phyloP scores from a whole-genome alignment of 2,797 vertebrate genomes.

The Etheostoma perlongum region DNA sequence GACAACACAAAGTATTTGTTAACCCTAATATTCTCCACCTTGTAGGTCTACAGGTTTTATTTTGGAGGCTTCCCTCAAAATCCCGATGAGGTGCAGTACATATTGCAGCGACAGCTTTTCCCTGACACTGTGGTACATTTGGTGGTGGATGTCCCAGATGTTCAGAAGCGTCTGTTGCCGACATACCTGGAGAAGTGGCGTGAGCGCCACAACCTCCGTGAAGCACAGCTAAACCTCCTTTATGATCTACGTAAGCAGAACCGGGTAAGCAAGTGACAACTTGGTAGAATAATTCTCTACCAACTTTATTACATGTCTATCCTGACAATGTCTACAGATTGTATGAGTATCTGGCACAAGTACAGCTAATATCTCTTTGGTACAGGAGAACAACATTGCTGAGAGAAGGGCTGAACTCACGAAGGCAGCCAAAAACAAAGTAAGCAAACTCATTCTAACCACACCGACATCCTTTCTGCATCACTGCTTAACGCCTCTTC shows the following conservation, averaged over 20 bases:
- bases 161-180: conserved; percentile 88
- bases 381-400: conserved; percentile 86
- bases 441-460: conserved; percentile 47
- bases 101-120: conserved; percentile 87
- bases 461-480: neutral
- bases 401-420: conserved; percentile 90
- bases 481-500: neutral
- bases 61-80: conserved; percentile 92
- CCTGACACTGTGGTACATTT: conserved; percentile 88
- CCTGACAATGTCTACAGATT: neutral
- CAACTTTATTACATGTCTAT: neutral
- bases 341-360: neutral
- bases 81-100: conserved; percentile 86
- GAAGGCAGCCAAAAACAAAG: conserved; percentile 61
- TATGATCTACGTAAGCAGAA: conserved; percentile 84
- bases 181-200: conserved; percentile 85
- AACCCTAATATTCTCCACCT: neutral
- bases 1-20: neutral
- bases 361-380: neutral
- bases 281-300: neutral
- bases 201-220: conserved; percentile 71
- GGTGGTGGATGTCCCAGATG: conserved; percentile 82
- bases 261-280: conserved; percentile 77
- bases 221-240: conserved; percentile 79
- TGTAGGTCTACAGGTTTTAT: conserved; percentile 92